phyloP scores from a whole-genome alignment of 2,113 vertebrate genomes.

The Lontra canadensis region DNA sequence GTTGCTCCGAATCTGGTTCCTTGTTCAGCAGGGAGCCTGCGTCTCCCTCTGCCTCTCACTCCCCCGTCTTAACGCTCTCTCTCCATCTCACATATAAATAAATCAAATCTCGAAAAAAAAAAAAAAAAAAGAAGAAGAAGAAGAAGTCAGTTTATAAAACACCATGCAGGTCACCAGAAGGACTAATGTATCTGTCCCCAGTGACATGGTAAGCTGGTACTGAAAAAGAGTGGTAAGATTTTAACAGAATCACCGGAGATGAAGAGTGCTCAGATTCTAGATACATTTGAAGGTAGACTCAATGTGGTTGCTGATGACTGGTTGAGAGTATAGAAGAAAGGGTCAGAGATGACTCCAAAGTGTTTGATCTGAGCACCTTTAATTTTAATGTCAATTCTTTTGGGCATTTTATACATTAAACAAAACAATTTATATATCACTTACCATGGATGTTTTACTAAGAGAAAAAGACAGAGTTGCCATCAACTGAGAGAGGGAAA shows the following conservation, averaged over 20 bases:
- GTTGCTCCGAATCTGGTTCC: too few species aligned
- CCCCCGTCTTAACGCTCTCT: too few species aligned
- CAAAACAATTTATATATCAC: background rate
- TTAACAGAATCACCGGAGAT: background rate
- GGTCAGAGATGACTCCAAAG: background rate
- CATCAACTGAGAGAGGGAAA: background rate
- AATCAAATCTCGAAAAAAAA: background rate
- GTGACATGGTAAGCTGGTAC: background rate
- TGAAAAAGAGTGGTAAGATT: background rate
- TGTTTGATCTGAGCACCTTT: constrained; percentile 12
- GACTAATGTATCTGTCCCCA: background rate
- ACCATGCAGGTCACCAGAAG: background rate
- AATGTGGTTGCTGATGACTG: background rate
- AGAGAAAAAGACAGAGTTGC: background rate
- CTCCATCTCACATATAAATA: too few species aligned
- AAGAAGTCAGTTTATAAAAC: background rate
- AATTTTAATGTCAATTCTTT: background rate
- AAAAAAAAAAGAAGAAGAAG: background rate
- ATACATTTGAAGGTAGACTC: background rate
- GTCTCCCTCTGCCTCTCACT: too few species aligned
- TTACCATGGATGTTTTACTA: background rate
- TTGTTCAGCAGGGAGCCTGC: too few species aligned
- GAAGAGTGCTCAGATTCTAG: background rate
- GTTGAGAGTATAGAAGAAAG: background rate
- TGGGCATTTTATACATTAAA: background rate